These are phyloP conservation scores for Garrulus glandarius DNA, from an alignment of 2,797 vertebrate genomes.

Conservation along the genomic window DNA sequence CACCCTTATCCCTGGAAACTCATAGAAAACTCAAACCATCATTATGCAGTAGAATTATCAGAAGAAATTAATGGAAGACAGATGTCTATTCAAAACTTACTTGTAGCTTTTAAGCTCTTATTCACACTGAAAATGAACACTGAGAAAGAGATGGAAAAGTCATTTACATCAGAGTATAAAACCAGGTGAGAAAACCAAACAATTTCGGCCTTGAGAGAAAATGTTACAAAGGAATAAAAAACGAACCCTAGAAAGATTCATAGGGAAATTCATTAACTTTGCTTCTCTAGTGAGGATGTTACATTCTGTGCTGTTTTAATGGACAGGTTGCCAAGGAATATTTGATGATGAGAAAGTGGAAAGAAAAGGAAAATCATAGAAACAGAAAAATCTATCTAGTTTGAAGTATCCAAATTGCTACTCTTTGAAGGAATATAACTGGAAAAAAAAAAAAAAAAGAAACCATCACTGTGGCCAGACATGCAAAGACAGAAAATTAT, in stretches of 20 bases:
- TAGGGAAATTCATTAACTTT: conserved; percentile 11
- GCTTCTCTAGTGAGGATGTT: background rate
- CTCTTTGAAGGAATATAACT: background rate
- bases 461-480: background rate
- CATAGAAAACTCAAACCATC: background rate
- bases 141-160: background rate
- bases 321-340: background rate
- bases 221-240: background rate
- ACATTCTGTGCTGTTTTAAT: background rate
- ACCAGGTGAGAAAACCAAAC: background rate
- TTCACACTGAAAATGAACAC: background rate
- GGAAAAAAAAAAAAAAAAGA: accelerated
- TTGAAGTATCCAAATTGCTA: background rate
- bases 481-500: background rate
- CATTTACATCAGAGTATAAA: background rate
- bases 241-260: background rate
- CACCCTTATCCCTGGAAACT: background rate
- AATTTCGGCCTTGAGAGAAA: background rate
- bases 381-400: background rate
- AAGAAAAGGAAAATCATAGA: background rate
- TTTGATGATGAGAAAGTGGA: background rate
- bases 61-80: background rate
- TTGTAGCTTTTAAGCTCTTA: background rate
- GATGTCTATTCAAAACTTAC: background rate
- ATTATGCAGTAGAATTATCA: background rate